Conservation (phyloP, 2,113 vertebrate species). For the Oceanodroma tethys region DNA sequence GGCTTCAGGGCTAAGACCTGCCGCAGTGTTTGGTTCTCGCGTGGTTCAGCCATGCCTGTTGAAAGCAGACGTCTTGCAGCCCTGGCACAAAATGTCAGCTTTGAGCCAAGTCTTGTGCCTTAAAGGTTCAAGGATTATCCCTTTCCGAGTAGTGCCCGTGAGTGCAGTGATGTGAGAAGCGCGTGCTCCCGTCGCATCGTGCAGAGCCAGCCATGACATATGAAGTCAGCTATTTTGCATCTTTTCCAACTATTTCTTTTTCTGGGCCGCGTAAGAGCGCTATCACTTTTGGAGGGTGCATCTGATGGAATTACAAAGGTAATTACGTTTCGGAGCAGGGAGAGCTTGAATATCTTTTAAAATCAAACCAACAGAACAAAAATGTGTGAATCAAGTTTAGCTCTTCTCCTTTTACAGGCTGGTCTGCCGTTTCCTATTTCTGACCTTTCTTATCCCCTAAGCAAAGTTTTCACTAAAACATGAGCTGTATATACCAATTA, state of each 20-base stretch:
- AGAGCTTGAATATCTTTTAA: background rate
- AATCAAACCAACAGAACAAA: background rate
- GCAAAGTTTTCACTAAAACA: background rate
- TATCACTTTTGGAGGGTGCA: background rate
- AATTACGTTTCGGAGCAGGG: background rate
- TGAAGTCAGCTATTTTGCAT: background rate
- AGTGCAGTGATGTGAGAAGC: background rate
- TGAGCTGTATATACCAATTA: background rate
- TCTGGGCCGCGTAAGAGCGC: fast-evolving
- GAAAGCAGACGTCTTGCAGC: background rate
- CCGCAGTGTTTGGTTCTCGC: fast-evolving
- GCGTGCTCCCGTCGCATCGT: fast-evolving
- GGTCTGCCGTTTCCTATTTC: background rate
- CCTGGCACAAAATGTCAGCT: background rate
- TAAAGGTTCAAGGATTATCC: background rate
- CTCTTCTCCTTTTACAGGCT: background rate
- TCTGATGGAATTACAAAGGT: background rate
- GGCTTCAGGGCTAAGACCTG: background rate
- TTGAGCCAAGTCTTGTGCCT: background rate
- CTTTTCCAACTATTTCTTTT: background rate
- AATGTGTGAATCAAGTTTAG: background rate
- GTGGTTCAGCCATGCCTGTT: background rate
- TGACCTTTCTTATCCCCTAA: background rate
- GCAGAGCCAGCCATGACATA: background rate
- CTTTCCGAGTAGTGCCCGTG: background rate